Base-by-base conservation (phyloP, 2,797 vertebrate species). In the Falco novaeseelandiae region DNA sequence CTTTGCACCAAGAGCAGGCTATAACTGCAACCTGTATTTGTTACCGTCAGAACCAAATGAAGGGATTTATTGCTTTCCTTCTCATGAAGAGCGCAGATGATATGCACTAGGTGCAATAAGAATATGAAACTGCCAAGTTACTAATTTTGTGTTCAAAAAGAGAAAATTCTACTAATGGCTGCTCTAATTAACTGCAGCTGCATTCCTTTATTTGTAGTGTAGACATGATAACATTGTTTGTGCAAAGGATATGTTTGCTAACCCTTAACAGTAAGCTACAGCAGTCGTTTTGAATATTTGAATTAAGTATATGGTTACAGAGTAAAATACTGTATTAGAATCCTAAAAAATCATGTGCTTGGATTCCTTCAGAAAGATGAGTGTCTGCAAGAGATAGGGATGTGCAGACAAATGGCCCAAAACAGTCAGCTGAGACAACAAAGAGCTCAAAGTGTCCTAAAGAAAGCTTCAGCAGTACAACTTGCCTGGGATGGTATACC, bases 361-460 rank as follows among this genome's bases (percentile, higher is more conserved):
- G 48, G 14, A 6, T 58, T 66, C 14, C 49, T 51, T 76, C 44
- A 46, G 36, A 67, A 57, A 46, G n/a, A 40, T 17, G 12, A 40
- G 25, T 9, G 4, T 6, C 12, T 0, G 0, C 21, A 18, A 25
- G 25, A 58, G 44, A 42, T n/a, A 19, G 22, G 29, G 44, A 18
- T 18, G 52, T 74, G 36, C 13, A 46, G 65, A 58, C 15, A 30
- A 44, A 58, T 1, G 6, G 52, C 14, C 17, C 21, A 38, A 42
- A 52, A 14, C 0, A 5, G 52, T 30, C 36, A 29, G 14, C 18
- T 74, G 57, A 42, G 61, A 26, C 52, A 52, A 8, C 7, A 10
- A 19, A 40, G 25, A 18, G 22, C 34, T 59, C 22, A 8, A 40
- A 10, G 67, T 34, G 29, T 26, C 61, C 51, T 59, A 52, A 25